Percentiles rank a stretch among this genome's conserved stretches.
phyloP scores from a whole-genome alignment of 2,797 vertebrate genomes.

The Hydrocynus forskahlii region DNA sequence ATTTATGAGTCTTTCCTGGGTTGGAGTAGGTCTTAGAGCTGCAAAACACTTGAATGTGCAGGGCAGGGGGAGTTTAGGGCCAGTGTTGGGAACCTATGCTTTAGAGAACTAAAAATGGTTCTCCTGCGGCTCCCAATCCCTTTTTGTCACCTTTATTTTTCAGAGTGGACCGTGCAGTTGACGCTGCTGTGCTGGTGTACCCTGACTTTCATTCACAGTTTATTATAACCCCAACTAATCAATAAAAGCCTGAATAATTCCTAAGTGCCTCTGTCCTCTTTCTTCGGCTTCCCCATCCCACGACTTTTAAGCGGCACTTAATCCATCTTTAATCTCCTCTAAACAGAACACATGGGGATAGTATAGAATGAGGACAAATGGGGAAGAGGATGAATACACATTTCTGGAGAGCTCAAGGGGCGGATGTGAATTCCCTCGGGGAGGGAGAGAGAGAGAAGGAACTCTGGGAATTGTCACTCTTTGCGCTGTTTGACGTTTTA shows the following conservation, averaged over 20 bases:
- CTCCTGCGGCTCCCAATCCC: neutral
- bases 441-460: conserved; percentile 6
- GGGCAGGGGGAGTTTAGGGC: too few relatives aligned
- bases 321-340: conserved; percentile 9
- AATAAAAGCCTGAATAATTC: conserved; percentile 3
- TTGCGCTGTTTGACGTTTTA: conserved; percentile 40
- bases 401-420: conserved; percentile 37
- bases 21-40: too few relatives aligned
- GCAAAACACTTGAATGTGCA: too few relatives aligned
- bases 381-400: conserved; percentile 21
- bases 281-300: neutral
- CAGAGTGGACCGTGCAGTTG: neutral
- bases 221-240: conserved; percentile 7
- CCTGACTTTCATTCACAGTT: neutral
- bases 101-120: neutral
- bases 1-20: too few relatives aligned
- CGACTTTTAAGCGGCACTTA: conserved; percentile 20
- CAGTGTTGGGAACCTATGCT: too few relatives aligned
- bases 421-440: conserved; percentile 46
- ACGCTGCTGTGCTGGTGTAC: neutral
- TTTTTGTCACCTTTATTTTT: neutral
- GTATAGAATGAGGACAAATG: conserved; percentile 14
- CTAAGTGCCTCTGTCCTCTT: conserved; percentile 8
- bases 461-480: conserved; percentile 55
- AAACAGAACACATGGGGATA: conserved; percentile 38